Conservation (phyloP, 1,140 invertebrate genomes). For the Ceratosolen fusciceps region DNA sequence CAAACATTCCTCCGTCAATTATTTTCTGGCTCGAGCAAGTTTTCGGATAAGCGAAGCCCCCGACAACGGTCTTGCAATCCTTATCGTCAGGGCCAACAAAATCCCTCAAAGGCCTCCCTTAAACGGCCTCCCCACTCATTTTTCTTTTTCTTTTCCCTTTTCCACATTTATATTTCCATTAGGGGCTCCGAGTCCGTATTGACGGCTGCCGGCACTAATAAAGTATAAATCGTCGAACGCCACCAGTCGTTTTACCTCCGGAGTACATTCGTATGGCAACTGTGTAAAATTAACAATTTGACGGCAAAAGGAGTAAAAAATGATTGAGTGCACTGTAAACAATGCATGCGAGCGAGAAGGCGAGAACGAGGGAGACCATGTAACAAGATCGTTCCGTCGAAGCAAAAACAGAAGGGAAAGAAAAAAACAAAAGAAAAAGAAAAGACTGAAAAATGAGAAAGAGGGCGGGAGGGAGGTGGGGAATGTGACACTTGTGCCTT, state of each 20-base stretch:
- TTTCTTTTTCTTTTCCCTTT: no score
- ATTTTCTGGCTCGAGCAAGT: conserved; percentile 1
- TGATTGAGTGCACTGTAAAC: conserved; percentile 29
- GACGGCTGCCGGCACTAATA: not conserved
- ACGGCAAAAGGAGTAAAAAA: conserved; percentile 25
- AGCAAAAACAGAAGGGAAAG: conserved; percentile 6
- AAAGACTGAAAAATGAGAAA: no score
- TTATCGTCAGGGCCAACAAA: no score
- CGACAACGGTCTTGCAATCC: no score
- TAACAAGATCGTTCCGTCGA: conserved; percentile 44
- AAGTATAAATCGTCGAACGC: not conserved
- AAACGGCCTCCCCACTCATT: no score
- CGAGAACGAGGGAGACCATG: not conserved
- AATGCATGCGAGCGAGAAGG: conserved; percentile 41
- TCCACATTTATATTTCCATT: not conserved
- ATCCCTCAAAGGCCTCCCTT: no score
- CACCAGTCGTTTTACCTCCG: not conserved
- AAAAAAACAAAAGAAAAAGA: not conserved
- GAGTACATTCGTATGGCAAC: not conserved
- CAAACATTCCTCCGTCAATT: conserved; percentile 1
- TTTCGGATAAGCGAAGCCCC: no score
- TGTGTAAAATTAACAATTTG: conserved; percentile 14
- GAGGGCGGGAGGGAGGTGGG: no score
- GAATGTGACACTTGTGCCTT: not conserved
- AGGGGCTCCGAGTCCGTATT: no score